Base-by-base conservation (phyloP, 1,140 invertebrate species). In the Apolygus lucorum region DNA sequence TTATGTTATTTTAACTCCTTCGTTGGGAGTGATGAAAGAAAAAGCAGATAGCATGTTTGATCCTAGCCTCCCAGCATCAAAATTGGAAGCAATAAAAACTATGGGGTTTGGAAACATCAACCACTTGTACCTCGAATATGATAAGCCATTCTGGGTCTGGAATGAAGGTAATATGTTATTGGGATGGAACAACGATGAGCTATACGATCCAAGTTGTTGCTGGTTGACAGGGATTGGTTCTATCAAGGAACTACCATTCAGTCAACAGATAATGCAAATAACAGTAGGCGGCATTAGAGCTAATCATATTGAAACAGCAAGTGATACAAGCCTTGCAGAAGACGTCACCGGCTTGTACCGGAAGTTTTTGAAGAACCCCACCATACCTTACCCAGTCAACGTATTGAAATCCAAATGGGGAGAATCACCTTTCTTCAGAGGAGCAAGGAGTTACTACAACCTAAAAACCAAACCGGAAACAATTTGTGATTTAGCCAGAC, bases 111-210 rank as follows among this genome's bases (percentile, higher is more conserved):
- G 87, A 8, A 81, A 83, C 54, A 87, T 91, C 14, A 85, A 91
- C 71, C 94, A 93, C 79, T 84, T 95, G 52, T 93, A 90, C 78
- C 77, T 95, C 1, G 87, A 91, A 75, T 95, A 92, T 77, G 84
- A 86, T 14, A 83, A 84, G 68, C 88, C 89, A 0, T 89, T 91
- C 75, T 89, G 88, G 85, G 84, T 87, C 0, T 86, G 68, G 83
- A 79, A 81, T 26, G 64, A 67, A 70, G 52, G 65, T 27, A 28
- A 52, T 1, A 26, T 72, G 87, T 87, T 14, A 81, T 83, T 86
- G 73, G 83, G 62, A 87, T 92, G 54, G 66, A 62, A 84, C 83
- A 1, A 75, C 79, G 25, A 81, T 84, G 21, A 81, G 82, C 70
- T 80, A 84, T 64, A 83, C 82, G 77, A 72, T 86, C 0, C 75